Percentiles rank a stretch among this genome's conserved stretches.
Evolutionary conservation across 2,888 invertebrate species (phyloP).

Genomic region (Allacma fusca): DNA sequence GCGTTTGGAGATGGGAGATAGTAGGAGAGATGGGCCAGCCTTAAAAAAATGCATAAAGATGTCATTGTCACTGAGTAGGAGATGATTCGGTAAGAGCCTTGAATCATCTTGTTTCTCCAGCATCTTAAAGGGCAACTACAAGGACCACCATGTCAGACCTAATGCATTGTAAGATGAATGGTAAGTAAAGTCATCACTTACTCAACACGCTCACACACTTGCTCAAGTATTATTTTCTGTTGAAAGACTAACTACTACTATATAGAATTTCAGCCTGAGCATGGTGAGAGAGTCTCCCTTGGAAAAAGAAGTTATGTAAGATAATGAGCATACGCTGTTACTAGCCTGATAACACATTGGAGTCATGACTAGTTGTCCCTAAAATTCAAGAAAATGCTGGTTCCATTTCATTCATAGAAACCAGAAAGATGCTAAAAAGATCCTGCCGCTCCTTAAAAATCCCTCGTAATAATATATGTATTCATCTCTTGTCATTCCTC

Average conservation of each 20-base stretch:
- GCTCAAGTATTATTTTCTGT: constrained; percentile 9
- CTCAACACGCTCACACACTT: too few relatives aligned
- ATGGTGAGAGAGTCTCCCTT: too few relatives aligned
- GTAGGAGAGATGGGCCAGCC: too few relatives aligned
- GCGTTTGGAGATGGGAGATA: too few relatives aligned
- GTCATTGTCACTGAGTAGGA: not conserved
- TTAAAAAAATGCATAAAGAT: not conserved
- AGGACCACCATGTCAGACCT: constrained; percentile 30
- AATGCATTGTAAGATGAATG: constrained; percentile 7
- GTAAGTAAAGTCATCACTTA: not conserved
- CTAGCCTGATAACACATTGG: too few relatives aligned
- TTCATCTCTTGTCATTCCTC: not conserved
- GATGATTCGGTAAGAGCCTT: constrained; percentile 5
- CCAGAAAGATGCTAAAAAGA: not conserved
- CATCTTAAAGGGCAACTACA: constrained; percentile 13
- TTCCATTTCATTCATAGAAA: not conserved
- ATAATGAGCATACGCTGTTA: too few relatives aligned
- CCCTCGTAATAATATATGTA: not conserved
- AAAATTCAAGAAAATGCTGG: not conserved
- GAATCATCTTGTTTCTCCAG: constrained; percentile 34
- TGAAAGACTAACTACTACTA: not conserved
- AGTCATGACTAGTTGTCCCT: too few relatives aligned
- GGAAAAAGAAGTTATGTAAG: too few relatives aligned
- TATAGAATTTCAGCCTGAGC: too few relatives aligned
- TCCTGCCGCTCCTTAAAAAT: constrained; percentile 6